These are phyloP conservation scores for Linepithema humile DNA, from an alignment of 1,140 invertebrate species.

Conservation along the genomic window DNA sequence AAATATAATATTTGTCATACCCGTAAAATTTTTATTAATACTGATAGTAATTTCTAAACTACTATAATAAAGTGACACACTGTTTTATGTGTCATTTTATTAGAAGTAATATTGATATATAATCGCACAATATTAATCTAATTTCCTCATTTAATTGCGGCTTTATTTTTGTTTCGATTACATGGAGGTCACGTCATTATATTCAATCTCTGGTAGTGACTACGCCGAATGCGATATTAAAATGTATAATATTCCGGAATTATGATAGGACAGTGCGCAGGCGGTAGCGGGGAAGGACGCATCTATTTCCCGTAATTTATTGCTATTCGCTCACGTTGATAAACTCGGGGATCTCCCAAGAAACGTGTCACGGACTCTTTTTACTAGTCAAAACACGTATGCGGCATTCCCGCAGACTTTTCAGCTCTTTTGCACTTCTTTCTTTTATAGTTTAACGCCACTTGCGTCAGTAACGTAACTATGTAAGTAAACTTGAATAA, in stretches of 20 bases:
- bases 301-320: not conserved
- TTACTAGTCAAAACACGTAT: not conserved
- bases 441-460: not conserved
- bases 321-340: not conserved
- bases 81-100: not conserved
- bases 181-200: not conserved
- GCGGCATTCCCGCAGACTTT: not conserved
- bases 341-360: conserved; percentile 21
- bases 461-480: not conserved
- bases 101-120: not conserved
- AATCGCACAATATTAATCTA: not conserved
- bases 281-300: not conserved
- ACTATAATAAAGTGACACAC: too few relatives aligned
- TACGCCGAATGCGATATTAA: not conserved
- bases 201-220: not conserved
- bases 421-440: not conserved
- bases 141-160: not conserved
- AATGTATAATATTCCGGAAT: not conserved
- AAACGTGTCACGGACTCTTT: not conserved
- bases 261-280: not conserved
- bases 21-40: not conserved
- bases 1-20: too few relatives aligned
- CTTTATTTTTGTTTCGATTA: not conserved
- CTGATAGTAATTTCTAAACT: not conserved
- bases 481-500: too few relatives aligned